Evolutionary conservation across 1,140 invertebrate species (phyloP).

Genomic region (Philopotamus ludificatus): DNA sequence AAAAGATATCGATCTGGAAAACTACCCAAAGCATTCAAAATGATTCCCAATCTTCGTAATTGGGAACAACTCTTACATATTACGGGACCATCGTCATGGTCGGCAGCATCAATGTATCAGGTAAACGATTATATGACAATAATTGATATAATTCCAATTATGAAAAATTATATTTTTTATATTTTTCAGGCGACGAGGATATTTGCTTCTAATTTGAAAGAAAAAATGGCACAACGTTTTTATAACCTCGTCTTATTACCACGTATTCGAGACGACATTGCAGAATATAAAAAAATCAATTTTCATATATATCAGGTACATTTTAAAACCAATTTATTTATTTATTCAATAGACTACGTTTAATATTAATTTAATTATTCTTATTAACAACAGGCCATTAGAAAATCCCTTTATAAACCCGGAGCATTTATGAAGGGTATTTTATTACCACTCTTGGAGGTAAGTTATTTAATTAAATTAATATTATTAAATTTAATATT

Average conservation of each 20-base stretch:
- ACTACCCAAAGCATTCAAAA: constrained; percentile 97
- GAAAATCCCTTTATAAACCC: constrained; percentile 94
- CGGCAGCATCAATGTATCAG: constrained; percentile 94
- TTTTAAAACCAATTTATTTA: no score
- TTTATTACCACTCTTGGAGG: constrained; percentile 85
- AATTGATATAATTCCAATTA: not conserved
- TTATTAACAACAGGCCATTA: constrained; percentile 65
- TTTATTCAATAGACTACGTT: not conserved
- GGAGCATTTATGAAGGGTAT: constrained; percentile 99
- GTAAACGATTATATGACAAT: constrained; percentile 38
- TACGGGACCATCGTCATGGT: constrained; percentile 80
- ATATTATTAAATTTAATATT: no score
- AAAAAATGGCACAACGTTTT: constrained; percentile 95
- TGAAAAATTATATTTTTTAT: constrained; percentile 18
- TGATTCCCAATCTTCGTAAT: constrained; percentile 87
- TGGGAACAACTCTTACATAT: constrained; percentile 96
- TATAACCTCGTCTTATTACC: constrained; percentile 93
- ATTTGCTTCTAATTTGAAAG: constrained; percentile 94
- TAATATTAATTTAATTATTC: constrained; percentile 1
- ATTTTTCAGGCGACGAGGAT: constrained; percentile 80
- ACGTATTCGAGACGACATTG: constrained; percentile 90
- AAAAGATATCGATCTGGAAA: constrained; percentile 92
- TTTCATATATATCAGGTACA: constrained; percentile 84
- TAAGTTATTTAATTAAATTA: no score
- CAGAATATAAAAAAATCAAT: constrained; percentile 93